Base-by-base conservation (phyloP, 2,888 invertebrate species). In the Petrolisthes manimaculis region DNA sequence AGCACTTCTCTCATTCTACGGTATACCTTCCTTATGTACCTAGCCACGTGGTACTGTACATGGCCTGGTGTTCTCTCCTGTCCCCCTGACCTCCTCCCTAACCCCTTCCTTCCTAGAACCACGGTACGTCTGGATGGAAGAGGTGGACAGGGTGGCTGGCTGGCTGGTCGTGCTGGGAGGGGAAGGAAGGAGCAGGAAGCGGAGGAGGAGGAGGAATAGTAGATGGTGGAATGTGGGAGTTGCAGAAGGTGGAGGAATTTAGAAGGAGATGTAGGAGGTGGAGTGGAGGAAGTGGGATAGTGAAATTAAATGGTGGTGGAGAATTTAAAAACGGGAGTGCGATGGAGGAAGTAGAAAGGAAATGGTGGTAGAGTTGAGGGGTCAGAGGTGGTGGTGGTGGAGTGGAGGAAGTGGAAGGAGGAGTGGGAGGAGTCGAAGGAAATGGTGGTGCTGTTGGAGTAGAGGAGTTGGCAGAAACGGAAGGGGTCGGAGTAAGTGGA, bases 11-110 rank as follows among this genome's bases (percentile, higher is more conserved):
- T n/a, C n/a, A n/a, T n/a, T n/a, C n/a, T n/a, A n/a, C n/a, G n/a
- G n/a, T n/a, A n/a, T n/a, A n/a, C n/a, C n/a, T n/a, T n/a, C n/a
- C n/a, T n/a, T n/a, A n/a, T n/a, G n/a, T n/a, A n/a, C n/a, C n/a
- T n/a, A n/a, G n/a, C n/a, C n/a, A n/a, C n/a, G n/a, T n/a, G n/a
- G n/a, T n/a, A n/a, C n/a, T n/a, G n/a, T n/a, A n/a, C n/a, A n/a
- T n/a, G n/a, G n/a, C n/a, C 69, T 51, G 82, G 51, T 69, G 82
- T 53, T 53, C 82, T 37, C 69, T 69, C 18, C 37, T 61, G 82
- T 69, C n/a, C 21, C 53, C 51, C 61, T 69, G 53, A n/a, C 82
- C 61, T 51, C 53, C 82, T 14, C 82, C 69, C 67, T 51, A n/a
- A n/a, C 18, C 61, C 61, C 51, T 4, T 18, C 61, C 69, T 69